A percentile compares a stretch with the other conserved stretches of the same genome.
These are phyloP conservation scores for Himalopsyche anomala DNA, from an alignment of 2,888 invertebrate species.

Conservation along the genomic window DNA sequence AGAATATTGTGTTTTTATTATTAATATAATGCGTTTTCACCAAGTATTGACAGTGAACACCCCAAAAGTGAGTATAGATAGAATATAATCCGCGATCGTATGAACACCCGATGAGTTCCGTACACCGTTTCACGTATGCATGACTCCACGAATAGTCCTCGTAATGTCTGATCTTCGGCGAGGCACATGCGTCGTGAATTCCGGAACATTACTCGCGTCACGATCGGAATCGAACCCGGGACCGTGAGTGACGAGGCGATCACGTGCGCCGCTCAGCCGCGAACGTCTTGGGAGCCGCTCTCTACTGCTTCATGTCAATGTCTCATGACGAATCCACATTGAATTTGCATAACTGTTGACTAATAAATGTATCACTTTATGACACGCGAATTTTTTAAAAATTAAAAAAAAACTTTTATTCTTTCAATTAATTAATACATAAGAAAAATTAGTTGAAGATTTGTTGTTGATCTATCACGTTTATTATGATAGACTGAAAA, in stretches of 20 bases:
- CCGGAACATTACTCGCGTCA: slow-evolving; percentile 60
- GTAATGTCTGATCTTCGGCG: slow-evolving; percentile 17
- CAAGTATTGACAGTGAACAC: no score
- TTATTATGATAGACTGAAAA: no score
- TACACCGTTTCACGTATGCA: slow-evolving; percentile 17
- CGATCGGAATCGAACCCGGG: slow-evolving; percentile 56
- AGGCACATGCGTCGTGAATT: slow-evolving; percentile 52
- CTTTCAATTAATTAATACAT: no score
- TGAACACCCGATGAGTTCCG: not conserved
- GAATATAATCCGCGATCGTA: no score
- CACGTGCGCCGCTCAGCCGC: slow-evolving; percentile 60
- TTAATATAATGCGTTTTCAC: no score
- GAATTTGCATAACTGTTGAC: slow-evolving; percentile 10
- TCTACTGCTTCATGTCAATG: slow-evolving; percentile 19
- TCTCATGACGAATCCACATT: slow-evolving; percentile 13
- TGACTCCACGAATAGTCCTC: slow-evolving; percentile 5
- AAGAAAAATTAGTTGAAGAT: no score
- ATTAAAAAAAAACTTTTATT: not conserved
- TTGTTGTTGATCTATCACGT: no score
- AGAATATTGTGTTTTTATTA: no score
- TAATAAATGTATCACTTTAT: slow-evolving; percentile 27
- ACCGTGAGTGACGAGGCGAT: slow-evolving; percentile 62
- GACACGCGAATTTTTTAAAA: not conserved
- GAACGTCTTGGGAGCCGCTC: slow-evolving; percentile 17
- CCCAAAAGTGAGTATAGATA: no score